Evolutionary conservation across 2,113 vertebrate genomes (phyloP), one percentile per base, ranked within the genome.

Genomic region (Neomonachus schauinslandi): DNA sequence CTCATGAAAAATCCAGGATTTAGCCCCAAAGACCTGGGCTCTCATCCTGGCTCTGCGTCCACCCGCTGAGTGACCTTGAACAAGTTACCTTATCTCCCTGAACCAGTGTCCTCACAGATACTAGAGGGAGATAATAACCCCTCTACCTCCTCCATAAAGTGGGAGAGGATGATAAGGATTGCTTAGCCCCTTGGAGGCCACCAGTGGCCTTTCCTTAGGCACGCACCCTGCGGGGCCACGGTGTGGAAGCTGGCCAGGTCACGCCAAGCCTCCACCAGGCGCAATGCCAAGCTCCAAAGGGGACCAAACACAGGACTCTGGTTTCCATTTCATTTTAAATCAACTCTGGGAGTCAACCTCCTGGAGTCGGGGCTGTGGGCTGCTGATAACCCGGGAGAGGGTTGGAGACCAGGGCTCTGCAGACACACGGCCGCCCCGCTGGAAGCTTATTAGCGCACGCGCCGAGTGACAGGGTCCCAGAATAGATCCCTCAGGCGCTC

Each of bases 381-480:
- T 39, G 51, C 55, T 63, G 36, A 93, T 87, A 53, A 85, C 51
- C 46, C 22, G 0, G 31, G 55, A 51, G 28, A 36, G 26, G 7
- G 22, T 31, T 87, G 36, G 55, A 33, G 79, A 51, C 83, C 72
- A 42, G 77, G 63, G 51, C 87, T 59, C 55, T 5, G 24, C 11
- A 14, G 55, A 82, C 31, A 5, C 6, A 9, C 1, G 80, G 57
- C 51, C 0, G 10, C 91, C 67, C 7, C 0, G 0, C 89, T 15
- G 19, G 71, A 65, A 84, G 92, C 94, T 92, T 77, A 92, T 94
- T 96, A 97, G 93, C 94, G 67, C 26, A 57, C 90, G 42, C 76
- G 33, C 92, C 57, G 13, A 96, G 92, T 31, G 79, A 91, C 61
- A 1, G 88, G 7, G 69, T 21, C 85, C 94, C 77, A 49, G 90